These are phyloP conservation scores for Zapus hudsonius DNA, from an alignment of 2,113 vertebrate species.

Conservation along the genomic window DNA sequence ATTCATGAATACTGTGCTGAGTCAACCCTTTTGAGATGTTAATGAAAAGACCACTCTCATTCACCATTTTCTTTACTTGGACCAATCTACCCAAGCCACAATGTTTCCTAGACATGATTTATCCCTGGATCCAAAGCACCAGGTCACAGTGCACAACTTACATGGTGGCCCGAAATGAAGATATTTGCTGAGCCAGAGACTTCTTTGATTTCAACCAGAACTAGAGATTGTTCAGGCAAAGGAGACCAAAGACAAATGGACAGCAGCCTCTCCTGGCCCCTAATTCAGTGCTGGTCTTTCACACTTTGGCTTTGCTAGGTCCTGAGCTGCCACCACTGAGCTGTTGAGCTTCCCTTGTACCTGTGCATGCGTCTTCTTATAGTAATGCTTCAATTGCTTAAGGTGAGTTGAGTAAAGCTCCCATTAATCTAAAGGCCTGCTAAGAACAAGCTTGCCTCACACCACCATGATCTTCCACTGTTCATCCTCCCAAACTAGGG, in stretches of 20 bases:
- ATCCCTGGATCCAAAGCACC: neutral
- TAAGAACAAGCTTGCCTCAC: neutral
- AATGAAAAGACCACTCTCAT: neutral
- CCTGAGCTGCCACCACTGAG: neutral
- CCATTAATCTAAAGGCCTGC: neutral
- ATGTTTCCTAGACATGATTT: neutral
- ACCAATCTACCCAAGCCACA: neutral
- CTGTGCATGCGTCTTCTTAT: neutral
- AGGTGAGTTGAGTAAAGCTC: neutral
- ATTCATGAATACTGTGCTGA: neutral
- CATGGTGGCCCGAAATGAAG: neutral
- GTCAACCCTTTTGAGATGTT: neutral
- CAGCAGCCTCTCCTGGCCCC: neutral
- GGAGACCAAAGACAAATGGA: neutral
- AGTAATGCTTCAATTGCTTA: neutral
- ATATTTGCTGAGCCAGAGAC: neutral
- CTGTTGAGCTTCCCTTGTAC: neutral
- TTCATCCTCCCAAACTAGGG: no score
- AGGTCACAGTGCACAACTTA: neutral
- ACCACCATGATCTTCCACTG: neutral
- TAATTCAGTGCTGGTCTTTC: neutral
- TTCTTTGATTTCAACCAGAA: neutral
- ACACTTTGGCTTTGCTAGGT: neutral
- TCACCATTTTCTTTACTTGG: neutral
- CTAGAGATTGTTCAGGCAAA: neutral